Base-by-base conservation (phyloP, 2,113 vertebrate genomes). In the Rhombomys opimus region DNA sequence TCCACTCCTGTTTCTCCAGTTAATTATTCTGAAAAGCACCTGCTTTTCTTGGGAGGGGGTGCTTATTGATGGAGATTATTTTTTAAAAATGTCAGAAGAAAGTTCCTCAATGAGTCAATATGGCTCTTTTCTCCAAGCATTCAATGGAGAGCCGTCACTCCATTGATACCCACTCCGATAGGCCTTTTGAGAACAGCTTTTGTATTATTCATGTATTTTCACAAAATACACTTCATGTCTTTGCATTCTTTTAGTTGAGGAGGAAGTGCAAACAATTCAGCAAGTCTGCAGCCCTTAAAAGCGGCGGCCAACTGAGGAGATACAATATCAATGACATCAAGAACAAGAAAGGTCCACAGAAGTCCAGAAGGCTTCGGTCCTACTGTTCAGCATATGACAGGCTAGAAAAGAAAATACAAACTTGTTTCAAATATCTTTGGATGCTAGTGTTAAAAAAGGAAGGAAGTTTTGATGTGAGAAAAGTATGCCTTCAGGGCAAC, bases 321-420 rank as follows among this genome's bases (percentile, higher is more conserved):
- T 90, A 94, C 1, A 3, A 46, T 96, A 95, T 95, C 78, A 95
- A 50, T 92, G 88, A 91, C 68, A 96, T 91, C 68, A 80, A 76
- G 30, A 52, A 32, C 1, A 23, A 32, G 10, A 81, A 32, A 57
- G 20, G 6, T 75, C 94, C 61, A 5, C 67, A 82, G 46, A 70
- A 35, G 41, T 41, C 92, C 89, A 94, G 20, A 96, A 73, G 41
- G 2, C 81, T 81, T 23, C n/a, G 65, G 76, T 73, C 50, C 15
- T 72, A 57, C 61, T 73, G 89, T 18, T 57, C 82, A 70, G 41
- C 65, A 75, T 1, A 93, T 5, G 59, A 85, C 5, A 52, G 61
- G 32, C 35, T 17, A 10, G 10, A 17, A 81, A 87, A 94, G 57
- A 57, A 94, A 93, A 89, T 22, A 41, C 1, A 88, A 68, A 54